A percentile compares a stretch with the other conserved stretches of the same genome.
Conservation (phyloP, 37 sponge, comb jelly and placozoan species). For the Tethya wilhelma region DNA sequence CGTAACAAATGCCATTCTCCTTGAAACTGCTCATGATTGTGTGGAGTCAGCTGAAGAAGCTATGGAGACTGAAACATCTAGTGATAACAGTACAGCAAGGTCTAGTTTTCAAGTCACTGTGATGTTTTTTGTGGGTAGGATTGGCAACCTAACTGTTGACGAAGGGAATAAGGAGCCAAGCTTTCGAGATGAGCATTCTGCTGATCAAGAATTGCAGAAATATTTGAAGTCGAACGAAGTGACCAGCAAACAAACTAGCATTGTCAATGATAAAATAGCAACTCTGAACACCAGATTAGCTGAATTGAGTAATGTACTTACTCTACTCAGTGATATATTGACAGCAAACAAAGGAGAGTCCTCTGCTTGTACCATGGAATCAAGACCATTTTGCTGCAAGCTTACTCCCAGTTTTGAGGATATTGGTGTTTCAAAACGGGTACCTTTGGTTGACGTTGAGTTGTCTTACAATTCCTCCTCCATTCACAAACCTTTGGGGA, state of each 20-base stretch:
- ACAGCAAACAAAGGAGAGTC: background rate
- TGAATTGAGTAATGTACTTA: conserved; percentile 9
- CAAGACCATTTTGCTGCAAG: background rate
- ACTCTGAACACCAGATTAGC: background rate
- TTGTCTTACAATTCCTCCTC: background rate
- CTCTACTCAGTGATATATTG: background rate
- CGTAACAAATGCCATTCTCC: too few relatives aligned
- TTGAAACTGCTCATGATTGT: background rate
- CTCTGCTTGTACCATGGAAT: background rate
- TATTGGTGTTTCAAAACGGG: background rate
- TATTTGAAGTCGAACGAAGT: too few relatives aligned
- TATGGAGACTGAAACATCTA: background rate
- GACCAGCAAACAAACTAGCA: too few relatives aligned
- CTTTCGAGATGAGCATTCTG: too few relatives aligned
- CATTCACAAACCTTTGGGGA: background rate
- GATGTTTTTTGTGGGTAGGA: too few relatives aligned
- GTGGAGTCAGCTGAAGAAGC: too few relatives aligned
- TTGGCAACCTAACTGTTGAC: too few relatives aligned
- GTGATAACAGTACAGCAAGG: background rate
- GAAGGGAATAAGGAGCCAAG: too few relatives aligned
- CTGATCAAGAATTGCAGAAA: too few relatives aligned
- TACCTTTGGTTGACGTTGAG: background rate
- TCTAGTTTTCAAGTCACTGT: background rate
- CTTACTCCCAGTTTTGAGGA: background rate
- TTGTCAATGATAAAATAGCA: background rate